Evolutionary conservation across 2,797 vertebrate species (phyloP), one percentile per base, ranked within the genome.

Genomic region (Danio tinwini): DNA sequence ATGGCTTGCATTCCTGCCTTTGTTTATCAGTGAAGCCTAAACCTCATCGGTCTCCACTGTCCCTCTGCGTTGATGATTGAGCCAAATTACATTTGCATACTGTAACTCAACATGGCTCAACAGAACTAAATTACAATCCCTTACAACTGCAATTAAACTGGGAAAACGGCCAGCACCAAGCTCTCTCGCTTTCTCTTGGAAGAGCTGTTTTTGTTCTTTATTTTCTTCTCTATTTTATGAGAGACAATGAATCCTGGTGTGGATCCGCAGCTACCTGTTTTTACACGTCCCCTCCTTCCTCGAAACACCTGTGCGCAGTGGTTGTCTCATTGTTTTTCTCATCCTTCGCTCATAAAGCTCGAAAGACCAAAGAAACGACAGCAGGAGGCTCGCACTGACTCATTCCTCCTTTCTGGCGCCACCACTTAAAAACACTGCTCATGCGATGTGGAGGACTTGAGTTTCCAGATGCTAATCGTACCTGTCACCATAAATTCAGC

Each of bases 371-470:
- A 87, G 89, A 92, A 92, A 92, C 92, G 88, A 90, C 90, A 89
- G 88, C 85, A 37, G 92, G 86, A 92, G 91, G 90, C 91, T 93
- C 90, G 93, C 92, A 93, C 92, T 96, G 80, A 94, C 95, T 95
- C 96, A 95, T 92, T 93, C 91, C 91, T 93, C 91, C 92, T 93
- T 90, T 11, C 85, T 93, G 94, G 94, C 88, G 90, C 95, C 95
- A 94, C 19, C 9, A 62, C 62, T 76, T 77, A 90, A 89, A 94
- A 93, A 93, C 90, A 83, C 89, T 76, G 72, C 90, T 93, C 91
- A 89, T 88, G 91, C 52, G 72, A 91, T 91, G 92, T 87, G 87
- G 86, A 64, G 87, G 86, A 92, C 87, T 83, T 84, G 84, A 94
- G 90, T 90, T 90, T 92, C 89, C 89, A 92, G 91, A 92, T 92